These are phyloP conservation scores for Drosophila pseudoobscura DNA, from an alignment of 1,140 invertebrate species.

Conservation along the genomic window DNA sequence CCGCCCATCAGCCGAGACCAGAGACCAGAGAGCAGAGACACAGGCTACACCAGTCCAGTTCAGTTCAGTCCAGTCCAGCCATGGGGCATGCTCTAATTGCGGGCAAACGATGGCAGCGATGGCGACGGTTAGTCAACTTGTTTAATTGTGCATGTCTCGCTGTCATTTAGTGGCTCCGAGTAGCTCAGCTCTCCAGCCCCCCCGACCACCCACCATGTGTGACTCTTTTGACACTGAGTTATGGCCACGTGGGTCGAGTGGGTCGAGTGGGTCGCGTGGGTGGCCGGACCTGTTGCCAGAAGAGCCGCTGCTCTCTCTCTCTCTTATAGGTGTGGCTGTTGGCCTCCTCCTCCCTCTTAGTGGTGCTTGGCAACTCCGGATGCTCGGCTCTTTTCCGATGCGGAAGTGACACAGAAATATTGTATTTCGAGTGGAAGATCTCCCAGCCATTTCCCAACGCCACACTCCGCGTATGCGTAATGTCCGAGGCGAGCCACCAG, in stretches of 20 bases:
- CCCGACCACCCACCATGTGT: slow-evolving; percentile 21
- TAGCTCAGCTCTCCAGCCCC: slow-evolving; percentile 8
- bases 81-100: slow-evolving; percentile 36
- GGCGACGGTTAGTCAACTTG: slow-evolving; percentile 46
- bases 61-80: slow-evolving; percentile 11
- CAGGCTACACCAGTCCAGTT: slow-evolving; percentile 9
- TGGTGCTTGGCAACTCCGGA: too few relatives aligned
- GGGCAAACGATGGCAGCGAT: slow-evolving; percentile 34
- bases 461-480: slow-evolving; percentile 48
- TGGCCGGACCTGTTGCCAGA: slow-evolving; percentile 44
- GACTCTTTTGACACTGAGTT: slow-evolving; percentile 34
- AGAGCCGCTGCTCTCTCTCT: neutral
- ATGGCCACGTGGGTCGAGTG: slow-evolving; percentile 17
- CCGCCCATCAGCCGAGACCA: slow-evolving; percentile 15
- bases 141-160: slow-evolving; percentile 78
- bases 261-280: neutral
- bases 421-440: too few relatives aligned
- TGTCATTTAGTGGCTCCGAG: slow-evolving; percentile 52
- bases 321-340: slow-evolving; percentile 18
- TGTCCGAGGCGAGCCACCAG: slow-evolving; percentile 3
- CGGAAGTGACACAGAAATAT: slow-evolving; percentile 36
- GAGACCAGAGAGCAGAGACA: too few relatives aligned
- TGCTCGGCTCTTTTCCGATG: slow-evolving; percentile 5
- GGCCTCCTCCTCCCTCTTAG: neutral
- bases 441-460: too few relatives aligned